phyloP scores from a whole-genome alignment of 2,888 invertebrate genomes.

The Lasioglossum zephyrum region DNA sequence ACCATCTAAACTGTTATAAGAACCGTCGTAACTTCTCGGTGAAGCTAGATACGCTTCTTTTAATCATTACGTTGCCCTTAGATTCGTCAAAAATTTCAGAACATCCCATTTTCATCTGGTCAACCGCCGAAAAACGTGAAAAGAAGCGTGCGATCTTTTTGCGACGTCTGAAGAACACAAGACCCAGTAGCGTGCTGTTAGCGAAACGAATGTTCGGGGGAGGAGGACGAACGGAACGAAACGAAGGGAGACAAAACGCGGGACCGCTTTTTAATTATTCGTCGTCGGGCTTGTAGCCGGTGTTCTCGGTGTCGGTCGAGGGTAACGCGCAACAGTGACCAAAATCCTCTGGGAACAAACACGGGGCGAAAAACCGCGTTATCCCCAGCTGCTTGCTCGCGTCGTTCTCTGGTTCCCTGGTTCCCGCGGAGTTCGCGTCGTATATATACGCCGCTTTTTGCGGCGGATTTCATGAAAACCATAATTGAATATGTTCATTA shows the following conservation, averaged over 20 bases:
- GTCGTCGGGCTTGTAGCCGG: background rate
- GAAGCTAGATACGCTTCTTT: no score
- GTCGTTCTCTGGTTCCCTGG: conserved; percentile 10
- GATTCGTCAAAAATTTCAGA: no score
- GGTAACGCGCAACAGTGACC: background rate
- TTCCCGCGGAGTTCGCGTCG: conserved; percentile 29
- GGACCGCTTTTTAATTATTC: conserved; percentile 21
- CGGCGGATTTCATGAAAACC: conserved; percentile 72
- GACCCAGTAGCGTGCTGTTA: background rate
- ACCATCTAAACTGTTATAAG: no score
- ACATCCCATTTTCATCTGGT: no score
- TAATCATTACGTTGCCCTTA: no score
- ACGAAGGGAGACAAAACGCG: background rate
- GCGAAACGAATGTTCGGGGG: background rate
- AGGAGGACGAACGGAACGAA: background rate
- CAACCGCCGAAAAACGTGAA: no score
- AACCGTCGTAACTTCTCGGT: no score
- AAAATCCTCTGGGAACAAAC: conserved; percentile 19
- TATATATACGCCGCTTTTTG: conserved; percentile 34
- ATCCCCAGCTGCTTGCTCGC: conserved; percentile 19
- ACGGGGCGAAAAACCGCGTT: conserved; percentile 18
- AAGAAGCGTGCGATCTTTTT: no score
- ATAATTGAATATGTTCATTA: conserved; percentile 75
- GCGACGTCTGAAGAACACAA: background rate
- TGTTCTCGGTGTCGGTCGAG: background rate